Base-by-base conservation (phyloP, 2,113 vertebrate species). In the Chaetodon auriga region DNA sequence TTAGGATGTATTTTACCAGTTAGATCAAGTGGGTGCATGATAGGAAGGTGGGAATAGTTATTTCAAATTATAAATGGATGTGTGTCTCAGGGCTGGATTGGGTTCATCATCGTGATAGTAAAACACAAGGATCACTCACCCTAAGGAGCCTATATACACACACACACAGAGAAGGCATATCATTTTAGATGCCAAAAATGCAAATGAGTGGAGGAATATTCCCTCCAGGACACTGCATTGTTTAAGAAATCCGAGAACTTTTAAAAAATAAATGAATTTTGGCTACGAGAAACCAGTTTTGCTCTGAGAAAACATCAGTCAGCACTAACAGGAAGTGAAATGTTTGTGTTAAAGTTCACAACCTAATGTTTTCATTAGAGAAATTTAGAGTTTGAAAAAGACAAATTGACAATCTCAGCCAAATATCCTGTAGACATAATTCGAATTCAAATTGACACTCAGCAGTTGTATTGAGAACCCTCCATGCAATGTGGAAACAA, bases 141-240 rank as follows among this genome's bases (percentile, higher is more conserved):
- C 57, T n/a, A 11, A 62, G 70, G 38, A 55, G 62, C 21, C 2
- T 8, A 12, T 63, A 61, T 19, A 45, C 21, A 21, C 8, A 38
- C 5, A 45, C 21, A 21, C 8, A 38, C 5, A 19, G 8, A 58
- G 21, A 76, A 49, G 13, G 53, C 48, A 73, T 45, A 75, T 83
- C 0, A 54, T 51, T 62, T 73, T 35, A 45, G n/a, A 43, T 35
- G 74, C 75, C 81, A 78, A 60, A 73, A 66, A 65, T 72, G 51
- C 81, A 78, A 77, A 41, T 53, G 61, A 5, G 1, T 25, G 6
- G 16, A 46, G 19, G 25, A 75, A 57, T 16, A 57, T 43, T 45
- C 41, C 76, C 82, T 75, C 15, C 18, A 36, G 82, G 19, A 8
- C 6, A 14, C 7, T 18, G 55, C 1, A 25, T 8, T 38, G 53